Evolutionary conservation across 2,113 vertebrate species (phyloP).

Genomic region (Struthio camelus): DNA sequence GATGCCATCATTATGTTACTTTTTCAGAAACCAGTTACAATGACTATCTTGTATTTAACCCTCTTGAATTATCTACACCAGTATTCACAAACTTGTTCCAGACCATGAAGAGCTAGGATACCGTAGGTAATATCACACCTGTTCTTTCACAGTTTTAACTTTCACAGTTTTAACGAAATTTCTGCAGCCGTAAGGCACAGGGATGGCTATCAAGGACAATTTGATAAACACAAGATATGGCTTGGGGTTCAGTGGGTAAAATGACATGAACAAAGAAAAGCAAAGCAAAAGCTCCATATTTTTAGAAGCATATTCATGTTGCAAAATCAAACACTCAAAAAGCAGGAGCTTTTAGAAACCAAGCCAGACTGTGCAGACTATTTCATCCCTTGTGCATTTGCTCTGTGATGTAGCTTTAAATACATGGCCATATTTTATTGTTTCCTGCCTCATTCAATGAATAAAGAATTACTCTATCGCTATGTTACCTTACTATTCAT

Average conservation of each 20-base stretch:
- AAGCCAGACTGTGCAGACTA: neutral
- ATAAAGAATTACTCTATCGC: neutral
- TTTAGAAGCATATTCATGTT: neutral
- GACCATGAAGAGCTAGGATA: neutral
- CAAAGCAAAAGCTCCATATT: neutral
- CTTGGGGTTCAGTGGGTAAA: neutral
- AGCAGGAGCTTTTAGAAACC: neutral
- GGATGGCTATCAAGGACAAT: neutral
- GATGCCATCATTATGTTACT: neutral
- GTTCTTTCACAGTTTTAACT: neutral
- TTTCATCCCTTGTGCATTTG: neutral
- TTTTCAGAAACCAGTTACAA: neutral
- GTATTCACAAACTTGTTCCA: neutral
- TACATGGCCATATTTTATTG: slow-evolving; percentile 23
- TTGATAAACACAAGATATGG: neutral
- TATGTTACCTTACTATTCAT: neutral
- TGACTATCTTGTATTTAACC: neutral
- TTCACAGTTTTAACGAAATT: neutral
- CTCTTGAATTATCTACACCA: neutral
- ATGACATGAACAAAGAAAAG: neutral
- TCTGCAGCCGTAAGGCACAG: neutral
- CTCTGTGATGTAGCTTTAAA: slow-evolving; percentile 5
- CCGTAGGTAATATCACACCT: neutral
- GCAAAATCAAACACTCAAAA: neutral
- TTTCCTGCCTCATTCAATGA: slow-evolving; percentile 27